Base-by-base conservation (phyloP, 2,113 vertebrate genomes). In the Psittacara wagleri region DNA sequence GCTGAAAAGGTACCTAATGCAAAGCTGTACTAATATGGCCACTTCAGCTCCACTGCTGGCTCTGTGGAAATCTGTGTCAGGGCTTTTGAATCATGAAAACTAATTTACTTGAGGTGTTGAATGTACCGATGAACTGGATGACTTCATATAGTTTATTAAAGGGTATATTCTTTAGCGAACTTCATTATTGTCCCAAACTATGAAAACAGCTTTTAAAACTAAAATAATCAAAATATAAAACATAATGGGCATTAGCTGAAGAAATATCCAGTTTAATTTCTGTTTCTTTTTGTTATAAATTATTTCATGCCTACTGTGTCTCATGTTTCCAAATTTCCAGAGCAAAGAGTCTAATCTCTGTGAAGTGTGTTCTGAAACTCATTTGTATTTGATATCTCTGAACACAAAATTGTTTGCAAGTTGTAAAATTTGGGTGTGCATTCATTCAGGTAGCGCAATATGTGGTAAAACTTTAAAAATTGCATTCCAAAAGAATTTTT, bases 1-100 rank as follows among this genome's bases (percentile, higher is more conserved):
- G 22, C 49, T 8, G 51, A 41, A 74, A 89, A 41, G 17, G 29
- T 22, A 7, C 6, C 6, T 10, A 23, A 12, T 24, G 27, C 44
- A 54, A 61, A 78, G 18, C 20, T 28, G 17, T 3, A 51, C 28
- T 46, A 16, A 19, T 3, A 20, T 5, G 3, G 35, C 5, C 15
- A 7, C 25, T 46, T 69, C 6, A 22, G 3, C 29, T 80, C 16
- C 14, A 4, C 29, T 39, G 49, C n/a, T 20, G 1, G 1, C 18
- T 11, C 0, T 31, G 11, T 67, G 46, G 14, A 41, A 67, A 49
- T 17, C 41, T 7, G 13, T 1, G 0, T 43, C 51, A 15, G 44
- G 41, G 28, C 13, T 57, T 33, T 39, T 28, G 57, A 52, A 62
- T 27, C 7, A 41, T 14, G 22, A 33, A 72, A 81, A 55, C 4